Conservation (phyloP, 2,888 invertebrate genomes). For the Nephrotoma flavescens region DNA sequence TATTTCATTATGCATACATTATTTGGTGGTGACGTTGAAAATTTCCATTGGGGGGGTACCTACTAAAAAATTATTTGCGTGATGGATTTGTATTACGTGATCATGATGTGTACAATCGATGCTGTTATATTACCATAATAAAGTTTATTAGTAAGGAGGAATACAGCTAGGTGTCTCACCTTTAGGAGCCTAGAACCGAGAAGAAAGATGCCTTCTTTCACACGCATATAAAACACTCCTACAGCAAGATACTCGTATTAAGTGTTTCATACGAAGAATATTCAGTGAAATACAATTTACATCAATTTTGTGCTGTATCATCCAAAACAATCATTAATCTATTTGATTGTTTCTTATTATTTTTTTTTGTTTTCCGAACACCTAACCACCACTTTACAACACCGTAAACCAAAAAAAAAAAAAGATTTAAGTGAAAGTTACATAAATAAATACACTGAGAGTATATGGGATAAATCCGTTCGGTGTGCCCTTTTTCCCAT, state of each 20-base stretch:
- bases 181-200: no score
- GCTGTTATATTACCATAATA: not conserved
- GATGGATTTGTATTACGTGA: not conserved
- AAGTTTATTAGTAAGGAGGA: no score
- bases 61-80: not conserved
- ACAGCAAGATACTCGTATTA: not conserved
- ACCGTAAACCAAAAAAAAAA: not conserved
- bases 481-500: not conserved
- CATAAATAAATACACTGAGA: not conserved
- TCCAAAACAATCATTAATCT: not conserved
- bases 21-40: not conserved
- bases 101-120: no score
- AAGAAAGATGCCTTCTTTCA: no score
- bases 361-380: not conserved
- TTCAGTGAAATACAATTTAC: not conserved
- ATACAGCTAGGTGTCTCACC: not conserved
- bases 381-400: not conserved
- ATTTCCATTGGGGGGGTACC: not conserved
- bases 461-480: not conserved
- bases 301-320: not conserved
- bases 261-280: not conserved
- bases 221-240: no score
- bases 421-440: not conserved
- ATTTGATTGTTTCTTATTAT: not conserved
- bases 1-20: not conserved